Percentiles rank a stretch among this genome's conserved stretches.
Evolutionary conservation across 2,888 invertebrate genomes (phyloP).

Genomic region (Oxytorus armatus): DNA sequence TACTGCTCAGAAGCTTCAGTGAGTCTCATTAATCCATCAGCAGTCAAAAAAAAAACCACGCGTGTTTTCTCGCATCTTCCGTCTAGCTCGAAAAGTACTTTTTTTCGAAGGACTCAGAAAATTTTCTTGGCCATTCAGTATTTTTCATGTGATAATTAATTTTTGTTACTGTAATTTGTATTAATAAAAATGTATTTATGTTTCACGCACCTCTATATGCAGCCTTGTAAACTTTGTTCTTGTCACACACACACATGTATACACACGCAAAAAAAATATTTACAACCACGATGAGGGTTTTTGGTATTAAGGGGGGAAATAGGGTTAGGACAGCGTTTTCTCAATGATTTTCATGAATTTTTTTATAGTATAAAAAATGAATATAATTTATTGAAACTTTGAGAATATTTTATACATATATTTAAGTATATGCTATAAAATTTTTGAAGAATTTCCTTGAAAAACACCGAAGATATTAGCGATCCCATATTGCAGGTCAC

Average conservation of each 20-base stretch:
- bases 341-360: too few species aligned
- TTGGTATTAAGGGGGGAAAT: too few species aligned
- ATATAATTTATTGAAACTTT: too few species aligned
- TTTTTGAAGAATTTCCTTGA: too few species aligned
- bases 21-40: conserved; percentile 71
- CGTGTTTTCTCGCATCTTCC: conserved; percentile 34
- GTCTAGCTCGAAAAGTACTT: conserved; percentile 3
- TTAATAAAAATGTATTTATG: conserved; percentile 10
- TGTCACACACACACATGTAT: conserved; percentile 49
- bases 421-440: too few species aligned
- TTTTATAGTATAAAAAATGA: too few species aligned
- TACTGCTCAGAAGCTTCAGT: conserved; percentile 79
- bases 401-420: too few species aligned
- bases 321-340: too few species aligned
- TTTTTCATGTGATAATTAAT: not conserved
- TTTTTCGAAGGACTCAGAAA: conserved; percentile 5
- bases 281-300: too few species aligned
- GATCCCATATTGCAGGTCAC: too few species aligned
- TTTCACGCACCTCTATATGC: conserved; percentile 42
- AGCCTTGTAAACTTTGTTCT: conserved; percentile 41
- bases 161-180: conserved; percentile 1
- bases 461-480: too few species aligned
- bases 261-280: conserved; percentile 1
- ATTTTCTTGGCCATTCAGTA: too few species aligned
- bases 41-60: conserved; percentile 24